phyloP scores from a whole-genome alignment of 2,797 vertebrate genomes.

The Labroides dimidiatus region DNA sequence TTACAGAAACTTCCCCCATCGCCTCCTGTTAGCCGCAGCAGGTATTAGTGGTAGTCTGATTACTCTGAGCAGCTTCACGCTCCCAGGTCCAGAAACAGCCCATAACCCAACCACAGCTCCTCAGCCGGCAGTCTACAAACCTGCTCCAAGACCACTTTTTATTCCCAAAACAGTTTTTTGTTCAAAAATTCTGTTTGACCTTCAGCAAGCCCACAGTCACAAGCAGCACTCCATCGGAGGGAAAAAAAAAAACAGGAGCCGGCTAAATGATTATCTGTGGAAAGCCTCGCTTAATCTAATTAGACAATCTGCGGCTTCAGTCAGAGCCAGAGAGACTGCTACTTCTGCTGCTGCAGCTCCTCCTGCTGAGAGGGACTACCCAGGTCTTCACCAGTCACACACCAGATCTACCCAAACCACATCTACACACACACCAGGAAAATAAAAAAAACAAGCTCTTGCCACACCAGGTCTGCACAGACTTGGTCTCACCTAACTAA shows the following conservation, averaged over 20 bases:
- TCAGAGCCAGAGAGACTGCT: constrained; percentile 65
- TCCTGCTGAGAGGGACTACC: constrained; percentile 50
- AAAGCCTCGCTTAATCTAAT: constrained; percentile 95
- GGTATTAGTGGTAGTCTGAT: constrained; percentile 64
- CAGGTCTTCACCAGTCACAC: neutral
- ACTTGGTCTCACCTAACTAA: neutral
- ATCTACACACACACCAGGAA: neutral
- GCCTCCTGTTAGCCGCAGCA: constrained; percentile 74
- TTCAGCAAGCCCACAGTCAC: constrained; percentile 78
- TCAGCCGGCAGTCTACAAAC: constrained; percentile 28
- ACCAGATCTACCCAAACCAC: constrained; percentile 6
- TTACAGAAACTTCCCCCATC: constrained; percentile 78
- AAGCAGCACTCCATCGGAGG: constrained; percentile 76
- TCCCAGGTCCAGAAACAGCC: constrained; percentile 63
- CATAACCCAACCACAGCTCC: constrained; percentile 60
- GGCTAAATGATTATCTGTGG: constrained; percentile 91
- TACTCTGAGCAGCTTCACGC: constrained; percentile 54
- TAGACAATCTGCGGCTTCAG: constrained; percentile 85
- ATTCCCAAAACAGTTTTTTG: constrained; percentile 52
- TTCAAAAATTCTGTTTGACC: constrained; percentile 79
- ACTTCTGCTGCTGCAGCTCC: constrained; percentile 39
- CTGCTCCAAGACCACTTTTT: constrained; percentile 42
- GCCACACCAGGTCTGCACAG: neutral
- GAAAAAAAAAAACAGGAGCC: constrained; percentile 78
- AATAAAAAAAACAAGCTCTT: too few relatives aligned